These are phyloP conservation scores for Dicentrarchus labrax DNA, from an alignment of 2,113 vertebrate species.

Conservation along the genomic window DNA sequence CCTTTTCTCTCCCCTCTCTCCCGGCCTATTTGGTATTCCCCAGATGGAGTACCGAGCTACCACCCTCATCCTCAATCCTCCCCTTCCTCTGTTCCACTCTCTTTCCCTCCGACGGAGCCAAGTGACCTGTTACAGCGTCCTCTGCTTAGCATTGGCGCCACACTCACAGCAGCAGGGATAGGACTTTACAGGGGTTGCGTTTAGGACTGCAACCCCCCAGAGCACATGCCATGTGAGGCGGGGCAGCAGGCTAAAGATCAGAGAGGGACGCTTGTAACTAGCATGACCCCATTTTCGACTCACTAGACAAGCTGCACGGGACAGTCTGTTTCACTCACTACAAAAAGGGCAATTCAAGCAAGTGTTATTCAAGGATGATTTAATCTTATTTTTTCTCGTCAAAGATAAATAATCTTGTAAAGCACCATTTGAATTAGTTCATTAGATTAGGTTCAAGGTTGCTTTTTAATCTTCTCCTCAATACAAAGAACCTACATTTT, in stretches of 20 bases:
- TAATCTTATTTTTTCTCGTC: neutral
- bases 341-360: neutral
- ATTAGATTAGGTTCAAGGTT: constrained; percentile 21
- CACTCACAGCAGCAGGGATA: constrained; percentile 29
- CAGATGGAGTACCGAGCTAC: constrained; percentile 30
- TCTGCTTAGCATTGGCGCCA: constrained; percentile 41
- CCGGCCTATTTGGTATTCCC: constrained; percentile 74
- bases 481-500: neutral
- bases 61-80: constrained; percentile 11
- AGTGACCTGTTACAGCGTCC: constrained; percentile 61
- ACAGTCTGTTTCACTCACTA: neutral
- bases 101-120: constrained; percentile 52
- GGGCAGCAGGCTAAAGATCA: constrained; percentile 32
- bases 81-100: constrained; percentile 32
- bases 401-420: neutral
- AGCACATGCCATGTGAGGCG: neutral
- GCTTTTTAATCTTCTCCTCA: neutral
- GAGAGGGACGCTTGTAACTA: neutral
- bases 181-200: constrained; percentile 34
- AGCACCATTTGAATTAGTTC: constrained; percentile 4
- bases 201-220: constrained; percentile 27
- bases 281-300: constrained; percentile 21
- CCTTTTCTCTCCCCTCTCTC: constrained; percentile 21
- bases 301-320: neutral
- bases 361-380: neutral